Base-by-base conservation (phyloP, 2,888 invertebrate species). In the Microchrysa polita region DNA sequence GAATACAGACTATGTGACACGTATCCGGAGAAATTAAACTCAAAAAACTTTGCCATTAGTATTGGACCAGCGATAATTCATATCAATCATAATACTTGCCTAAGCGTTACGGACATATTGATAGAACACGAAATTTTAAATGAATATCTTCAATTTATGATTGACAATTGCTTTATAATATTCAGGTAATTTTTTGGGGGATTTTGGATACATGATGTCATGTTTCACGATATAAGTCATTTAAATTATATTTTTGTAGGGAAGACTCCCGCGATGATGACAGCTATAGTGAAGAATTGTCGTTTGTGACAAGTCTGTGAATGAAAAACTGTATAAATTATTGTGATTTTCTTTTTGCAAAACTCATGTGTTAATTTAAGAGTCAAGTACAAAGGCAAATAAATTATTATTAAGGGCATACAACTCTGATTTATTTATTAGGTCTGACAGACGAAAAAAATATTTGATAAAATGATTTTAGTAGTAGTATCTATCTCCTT, bases 31-130 rank as follows among this genome's bases (percentile, higher is more conserved):
- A 55, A 69, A 22, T n/a, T 55, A 1, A 55, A 69, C 40, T 69
- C 69, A 2, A 55, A 69, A 57, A 69, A 69, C 20, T 69, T 69
- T 40, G 69, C 69, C 2, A 69, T 69, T 12, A 69, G 55, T 4
- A 69, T 69, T 69, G 69, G 69, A 42, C 69, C 69, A 14, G 69
- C 69, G 4, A 55, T 69, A 1, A 69, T 69, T 55, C 69, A 69
- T 20, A 69, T 69, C 27, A 69, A 55, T 57, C 55, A 18, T 69
- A 55, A 69, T 20, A 23, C 42, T 9, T 55, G 69, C 18, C 40
- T 69, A 4, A 69, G 27, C 20, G 69, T 69, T n/a, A n/a, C 40
- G 4, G 69, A 69, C 22, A 69, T 57, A 12, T 18, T 69, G 7
- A 69, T 27, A n/a, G 69, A 69, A 42, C 69, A 69, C 55, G 69